Base-by-base conservation (phyloP, 2,797 vertebrate genomes). In the Tarsius wallacei region DNA sequence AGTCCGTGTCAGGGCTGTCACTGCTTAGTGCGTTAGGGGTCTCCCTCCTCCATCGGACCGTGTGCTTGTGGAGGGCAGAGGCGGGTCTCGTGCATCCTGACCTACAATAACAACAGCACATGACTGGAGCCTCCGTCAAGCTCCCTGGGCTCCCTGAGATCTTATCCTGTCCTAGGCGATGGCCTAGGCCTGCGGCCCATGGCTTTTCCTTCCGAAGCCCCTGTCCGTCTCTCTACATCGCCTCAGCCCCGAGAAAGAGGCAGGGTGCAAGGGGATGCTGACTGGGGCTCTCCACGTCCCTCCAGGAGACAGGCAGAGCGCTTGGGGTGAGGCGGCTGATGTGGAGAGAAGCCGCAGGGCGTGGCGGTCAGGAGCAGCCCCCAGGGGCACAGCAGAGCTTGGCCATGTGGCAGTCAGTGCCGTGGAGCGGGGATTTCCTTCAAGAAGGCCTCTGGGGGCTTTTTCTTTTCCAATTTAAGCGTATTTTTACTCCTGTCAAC, bases 71-170 rank as follows among this genome's bases (percentile, higher is more conserved):
- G 59, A 59, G 26, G 74, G 21, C 12, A 16, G 53, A 53, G 16
- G 6, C 59, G 74, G 0, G 1, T 31, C 13, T 16, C 16, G 36
- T 21, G 26, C 53, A 26, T 13, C 33, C 33, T 28, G n/a, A 31
- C 0, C 33, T n/a, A 17, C 11, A 16, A 3, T 15, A 47, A 17
- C 17, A 64, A 33, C 10, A 0, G 10, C 12, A 2, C 7, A 8
- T 4, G 36, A 1, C 1, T 3, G 4, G 5, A 2, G 24, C 3
- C 57, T 51, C 10, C 6, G 0, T 2, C 57, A 10, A 8, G 15
- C 26, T 4, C 2, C 15, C 51, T 42, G 55, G 11, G 26, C 26
- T 84, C 47, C 57, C 21, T 49, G 86, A 31, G 31, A 47, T 28
- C 71, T 47, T 63, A 7, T 15, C 74, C 19, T 22, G 22, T 19